Evolutionary conservation across 2,888 invertebrate genomes (phyloP), one percentile per base, ranked within the genome.

Genomic region (Ischnus inquisitorius): DNA sequence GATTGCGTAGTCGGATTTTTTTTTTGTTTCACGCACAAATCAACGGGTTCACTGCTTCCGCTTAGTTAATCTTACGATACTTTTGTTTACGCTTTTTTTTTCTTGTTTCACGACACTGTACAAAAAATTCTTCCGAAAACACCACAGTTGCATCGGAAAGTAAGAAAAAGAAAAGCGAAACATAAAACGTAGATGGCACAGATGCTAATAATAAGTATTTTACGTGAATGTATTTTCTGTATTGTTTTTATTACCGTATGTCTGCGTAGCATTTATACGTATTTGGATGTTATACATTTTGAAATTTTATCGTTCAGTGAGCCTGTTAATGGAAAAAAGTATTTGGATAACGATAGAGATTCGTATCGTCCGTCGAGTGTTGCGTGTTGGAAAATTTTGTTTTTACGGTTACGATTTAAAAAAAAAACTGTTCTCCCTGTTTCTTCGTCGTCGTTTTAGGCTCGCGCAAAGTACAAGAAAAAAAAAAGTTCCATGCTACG

Each of bases 401-500:
- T 12, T 54, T 54, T 22, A n/a, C 54, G 54, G 54, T 22, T 19
- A 54, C 10, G 54, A 54, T 43, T 79, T n/a, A n/a, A 67, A 69
- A 80, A 43, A 28, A 41, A 69, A 83, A 65, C 74, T 85, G 71
- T 86, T 85, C 83, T 34, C 8, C 34, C 8, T 34, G 5, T 34
- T 34, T 34, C 34, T 34, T 34, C 34, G 8, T 34, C 34, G 34
- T 34, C 34, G 34, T 34, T 34, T 34, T 34, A 34, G 34, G 34
- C 4, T 34, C 34, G 34, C 34, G 34, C 34, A 48, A 67, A 48
- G 14, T 28, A 62, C n/a, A 34, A 83, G 57, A 74, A 80, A 43
- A 28, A 41, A 65, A 83, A 65, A 78, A 83, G 71, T 85, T 85
- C 83, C 64, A 87, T 88, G 86, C 87, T 86, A 68, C 48, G n/a